phyloP scores from a whole-genome alignment of 2,113 vertebrate species.

The Gymnobelideus leadbeateri region DNA sequence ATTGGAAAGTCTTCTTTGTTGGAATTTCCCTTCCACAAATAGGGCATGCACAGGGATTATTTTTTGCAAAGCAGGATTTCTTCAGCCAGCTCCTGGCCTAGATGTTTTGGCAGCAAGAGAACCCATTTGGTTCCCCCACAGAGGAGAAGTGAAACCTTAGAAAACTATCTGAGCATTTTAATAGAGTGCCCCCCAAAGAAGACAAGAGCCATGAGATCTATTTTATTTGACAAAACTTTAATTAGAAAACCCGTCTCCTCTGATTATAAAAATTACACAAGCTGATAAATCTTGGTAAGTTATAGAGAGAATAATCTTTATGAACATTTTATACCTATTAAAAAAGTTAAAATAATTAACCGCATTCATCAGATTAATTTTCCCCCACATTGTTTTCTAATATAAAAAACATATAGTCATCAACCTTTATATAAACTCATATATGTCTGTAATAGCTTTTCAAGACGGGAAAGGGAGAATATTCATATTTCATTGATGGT shows the following conservation, averaged over 20 bases:
- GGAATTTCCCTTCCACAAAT: constrained; percentile 3
- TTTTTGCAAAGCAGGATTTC: not conserved
- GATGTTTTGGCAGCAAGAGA: not conserved
- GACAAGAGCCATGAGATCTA: constrained; percentile 70
- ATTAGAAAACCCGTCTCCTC: constrained; percentile 86
- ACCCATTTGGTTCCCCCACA: constrained; percentile 10
- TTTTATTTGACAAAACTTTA: constrained; percentile 87
- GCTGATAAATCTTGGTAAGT: constrained; percentile 85
- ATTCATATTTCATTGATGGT: constrained; percentile 72
- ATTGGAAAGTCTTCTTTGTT: not conserved
- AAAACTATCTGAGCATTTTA: constrained; percentile 27
- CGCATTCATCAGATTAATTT: constrained; percentile 82
- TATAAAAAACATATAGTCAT: constrained; percentile 83
- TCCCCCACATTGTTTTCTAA: constrained; percentile 67
- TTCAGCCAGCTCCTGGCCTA: not conserved
- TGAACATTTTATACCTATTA: constrained; percentile 84
- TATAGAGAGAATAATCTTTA: constrained; percentile 84
- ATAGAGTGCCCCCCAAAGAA: constrained; percentile 66
- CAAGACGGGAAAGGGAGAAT: constrained; percentile 75
- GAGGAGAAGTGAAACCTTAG: constrained; percentile 20
- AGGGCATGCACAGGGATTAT: not conserved
- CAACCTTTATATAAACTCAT: constrained; percentile 82
- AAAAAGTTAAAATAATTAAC: constrained; percentile 86
- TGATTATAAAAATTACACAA: constrained; percentile 86
- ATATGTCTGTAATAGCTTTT: constrained; percentile 79